Evolutionary conservation across 2,113 vertebrate species (phyloP).

Genomic region (human): GRCh38 chr5:32091001-32091500

Average conservation of each 20-base stretch:
- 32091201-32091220: not conserved
- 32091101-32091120: slow-evolving; percentile 36
- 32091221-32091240: not conserved
- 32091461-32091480: too few relatives aligned
- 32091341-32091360: too few relatives aligned
- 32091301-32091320: too few relatives aligned
- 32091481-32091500: too few relatives aligned
- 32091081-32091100: slow-evolving; percentile 62
- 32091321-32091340: too few relatives aligned
- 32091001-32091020: slow-evolving; percentile 26
- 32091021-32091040: not conserved
- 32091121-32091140: slow-evolving; percentile 45
- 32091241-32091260: not conserved
- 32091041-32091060: slow-evolving; percentile 47
- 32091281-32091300: too few relatives aligned
- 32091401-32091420: too few relatives aligned
- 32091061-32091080: slow-evolving; percentile 53
- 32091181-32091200: not conserved
- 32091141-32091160: slow-evolving; percentile 60
- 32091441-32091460: too few relatives aligned
- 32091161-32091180: slow-evolving; percentile 93
- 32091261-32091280: not conserved
- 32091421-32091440: too few relatives aligned
- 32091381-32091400: too few relatives aligned
- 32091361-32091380: too few relatives aligned